Conservation (phyloP, 2,113 vertebrate genomes). For the Prinia subflava region DNA sequence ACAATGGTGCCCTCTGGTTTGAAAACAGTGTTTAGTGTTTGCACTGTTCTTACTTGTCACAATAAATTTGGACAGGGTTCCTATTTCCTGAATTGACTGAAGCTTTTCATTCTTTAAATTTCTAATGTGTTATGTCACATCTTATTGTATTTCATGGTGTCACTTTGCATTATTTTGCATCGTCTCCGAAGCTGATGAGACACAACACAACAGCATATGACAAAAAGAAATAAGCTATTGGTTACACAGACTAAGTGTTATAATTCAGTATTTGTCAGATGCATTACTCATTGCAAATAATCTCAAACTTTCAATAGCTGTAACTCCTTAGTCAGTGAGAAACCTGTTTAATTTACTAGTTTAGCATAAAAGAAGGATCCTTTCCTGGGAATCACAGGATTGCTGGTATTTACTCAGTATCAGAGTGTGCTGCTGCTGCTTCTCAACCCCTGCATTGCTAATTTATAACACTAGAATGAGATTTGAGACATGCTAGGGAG, state of each 20-base stretch:
- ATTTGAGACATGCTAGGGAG: background rate
- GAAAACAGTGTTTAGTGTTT: slow-evolving; percentile 47
- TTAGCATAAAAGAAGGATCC: background rate
- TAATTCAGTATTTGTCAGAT: background rate
- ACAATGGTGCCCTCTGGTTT: slow-evolving; percentile 41
- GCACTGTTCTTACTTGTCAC: slow-evolving; percentile 32
- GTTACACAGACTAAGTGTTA: background rate
- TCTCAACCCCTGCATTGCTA: background rate
- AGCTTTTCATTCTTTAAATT: slow-evolving; percentile 59
- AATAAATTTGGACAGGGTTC: slow-evolving; percentile 44
- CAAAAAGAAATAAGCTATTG: background rate
- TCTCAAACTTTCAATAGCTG: background rate
- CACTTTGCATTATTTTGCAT: slow-evolving; percentile 37
- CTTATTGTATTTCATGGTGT: slow-evolving; percentile 46
- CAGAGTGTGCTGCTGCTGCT: background rate
- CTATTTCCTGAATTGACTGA: slow-evolving; percentile 35
- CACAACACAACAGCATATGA: slow-evolving; percentile 27
- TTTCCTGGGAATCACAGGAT: background rate
- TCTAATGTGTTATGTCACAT: slow-evolving; percentile 61
- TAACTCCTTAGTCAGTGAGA: background rate
- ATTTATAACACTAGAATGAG: slow-evolving; percentile 22
- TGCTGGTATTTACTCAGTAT: background rate
- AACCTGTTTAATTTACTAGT: background rate
- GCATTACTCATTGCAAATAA: background rate
- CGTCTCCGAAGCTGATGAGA: slow-evolving; percentile 12